Evolutionary conservation across 2,888 invertebrate species (phyloP).

Genomic region (Empis livida): DNA sequence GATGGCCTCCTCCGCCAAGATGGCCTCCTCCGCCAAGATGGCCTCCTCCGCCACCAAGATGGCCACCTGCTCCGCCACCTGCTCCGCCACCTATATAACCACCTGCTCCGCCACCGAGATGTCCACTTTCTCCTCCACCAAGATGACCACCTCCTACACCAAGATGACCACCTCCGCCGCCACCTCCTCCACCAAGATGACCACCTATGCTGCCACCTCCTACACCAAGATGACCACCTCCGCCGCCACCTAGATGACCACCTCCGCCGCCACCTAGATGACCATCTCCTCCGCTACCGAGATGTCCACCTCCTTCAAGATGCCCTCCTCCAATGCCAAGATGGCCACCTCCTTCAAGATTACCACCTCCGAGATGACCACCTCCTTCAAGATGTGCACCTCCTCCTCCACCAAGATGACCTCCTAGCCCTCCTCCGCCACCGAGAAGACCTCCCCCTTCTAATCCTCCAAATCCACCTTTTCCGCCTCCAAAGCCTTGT

Average conservation of each 20-base stretch:
- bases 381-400: not conserved
- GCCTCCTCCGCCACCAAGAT: not conserved
- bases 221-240: too few species aligned
- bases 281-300: not conserved
- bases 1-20: not conserved
- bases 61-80: not conserved
- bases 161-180: not conserved
- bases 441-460: not conserved
- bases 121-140: not conserved
- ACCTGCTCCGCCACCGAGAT: not conserved
- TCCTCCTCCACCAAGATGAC: not conserved
- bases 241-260: not conserved
- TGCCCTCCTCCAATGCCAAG: not conserved
- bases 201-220: too few species aligned
- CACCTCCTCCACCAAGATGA: not conserved
- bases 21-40: not conserved
- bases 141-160: not conserved
- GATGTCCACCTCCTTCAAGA: not conserved
- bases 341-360: not conserved
- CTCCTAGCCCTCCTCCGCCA: not conserved
- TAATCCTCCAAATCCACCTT: not conserved
- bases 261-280: not conserved
- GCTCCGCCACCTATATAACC: not conserved
- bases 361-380: not conserved
- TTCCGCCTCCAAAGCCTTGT: not conserved